Conservation (phyloP, 2,113 vertebrate genomes). For the Megalops atlanticus region DNA sequence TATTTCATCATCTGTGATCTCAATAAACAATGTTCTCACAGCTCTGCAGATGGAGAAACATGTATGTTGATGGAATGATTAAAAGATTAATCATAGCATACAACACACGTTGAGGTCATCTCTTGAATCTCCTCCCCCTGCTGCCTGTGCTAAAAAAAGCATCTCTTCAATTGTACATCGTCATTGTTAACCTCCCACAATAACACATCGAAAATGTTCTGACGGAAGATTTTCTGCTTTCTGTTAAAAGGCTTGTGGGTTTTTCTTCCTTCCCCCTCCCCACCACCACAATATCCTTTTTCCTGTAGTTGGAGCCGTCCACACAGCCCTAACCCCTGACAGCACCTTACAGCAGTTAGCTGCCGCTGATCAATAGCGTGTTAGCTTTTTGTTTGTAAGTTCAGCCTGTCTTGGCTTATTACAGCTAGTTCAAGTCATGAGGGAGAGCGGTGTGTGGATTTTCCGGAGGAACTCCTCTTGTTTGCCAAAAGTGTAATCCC, state of each 20-base stretch:
- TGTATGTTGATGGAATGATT: background rate
- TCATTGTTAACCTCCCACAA: background rate
- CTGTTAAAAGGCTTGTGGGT: background rate
- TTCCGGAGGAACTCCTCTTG: conserved; percentile 68
- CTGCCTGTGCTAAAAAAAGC: background rate
- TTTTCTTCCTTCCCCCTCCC: background rate
- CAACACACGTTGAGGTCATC: background rate
- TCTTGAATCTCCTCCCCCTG: background rate
- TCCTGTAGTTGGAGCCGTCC: conserved; percentile 59
- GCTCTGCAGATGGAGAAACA: no score
- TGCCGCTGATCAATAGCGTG: conserved; percentile 72
- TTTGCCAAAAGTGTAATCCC: conserved; percentile 82
- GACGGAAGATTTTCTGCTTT: conserved; percentile 1
- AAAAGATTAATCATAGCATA: background rate
- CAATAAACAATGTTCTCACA: no score
- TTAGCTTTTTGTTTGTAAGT: conserved; percentile 79
- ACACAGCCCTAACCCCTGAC: conserved; percentile 65
- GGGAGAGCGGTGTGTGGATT: conserved; percentile 53
- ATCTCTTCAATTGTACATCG: background rate
- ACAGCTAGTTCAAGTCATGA: conserved; percentile 69
- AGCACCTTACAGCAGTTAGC: conserved; percentile 67
- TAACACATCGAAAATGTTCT: background rate
- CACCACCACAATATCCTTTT: conserved; percentile 15
- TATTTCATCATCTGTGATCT: no score
- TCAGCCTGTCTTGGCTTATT: conserved; percentile 74